These are phyloP conservation scores for Montipora cactus DNA, from an alignment of 64 coral and sea anemone species.

Conservation along the genomic window DNA sequence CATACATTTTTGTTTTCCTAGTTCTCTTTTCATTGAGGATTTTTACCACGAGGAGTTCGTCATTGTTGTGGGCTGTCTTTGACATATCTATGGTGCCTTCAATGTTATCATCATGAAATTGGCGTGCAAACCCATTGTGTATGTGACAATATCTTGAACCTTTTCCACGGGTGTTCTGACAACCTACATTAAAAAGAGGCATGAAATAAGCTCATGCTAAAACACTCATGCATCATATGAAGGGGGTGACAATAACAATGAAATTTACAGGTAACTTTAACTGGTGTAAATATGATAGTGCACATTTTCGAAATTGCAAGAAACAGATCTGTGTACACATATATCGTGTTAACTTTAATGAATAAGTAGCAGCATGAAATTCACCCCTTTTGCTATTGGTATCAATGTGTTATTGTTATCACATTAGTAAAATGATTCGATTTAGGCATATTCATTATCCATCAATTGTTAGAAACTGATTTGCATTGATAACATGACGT, in stretches of 20 bases:
- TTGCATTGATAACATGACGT: neutral
- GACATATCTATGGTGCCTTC: neutral
- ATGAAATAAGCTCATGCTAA: neutral
- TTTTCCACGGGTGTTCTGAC: conserved; percentile 36
- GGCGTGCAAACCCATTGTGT: neutral
- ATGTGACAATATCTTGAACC: conserved; percentile 13
- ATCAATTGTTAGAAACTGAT: conserved; percentile 2
- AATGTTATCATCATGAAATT: conserved; percentile 3
- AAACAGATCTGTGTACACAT: neutral
- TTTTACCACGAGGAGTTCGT: neutral
- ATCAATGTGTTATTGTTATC: neutral
- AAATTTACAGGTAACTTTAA: neutral
- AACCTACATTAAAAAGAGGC: conserved; percentile 21
- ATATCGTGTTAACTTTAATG: neutral
- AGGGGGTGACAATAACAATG: neutral
- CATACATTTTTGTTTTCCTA: conserved; percentile 2
- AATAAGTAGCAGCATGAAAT: neutral
- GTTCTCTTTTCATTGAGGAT: conserved; percentile 4
- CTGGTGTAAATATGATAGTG: neutral
- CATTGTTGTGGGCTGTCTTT: neutral
- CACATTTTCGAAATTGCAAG: neutral
- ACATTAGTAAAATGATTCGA: neutral
- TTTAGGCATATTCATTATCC: neutral
- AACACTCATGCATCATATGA: neutral
- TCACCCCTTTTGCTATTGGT: neutral